Base-by-base conservation (phyloP, 1,140 invertebrate species). In the Drosophila teissieri region DNA sequence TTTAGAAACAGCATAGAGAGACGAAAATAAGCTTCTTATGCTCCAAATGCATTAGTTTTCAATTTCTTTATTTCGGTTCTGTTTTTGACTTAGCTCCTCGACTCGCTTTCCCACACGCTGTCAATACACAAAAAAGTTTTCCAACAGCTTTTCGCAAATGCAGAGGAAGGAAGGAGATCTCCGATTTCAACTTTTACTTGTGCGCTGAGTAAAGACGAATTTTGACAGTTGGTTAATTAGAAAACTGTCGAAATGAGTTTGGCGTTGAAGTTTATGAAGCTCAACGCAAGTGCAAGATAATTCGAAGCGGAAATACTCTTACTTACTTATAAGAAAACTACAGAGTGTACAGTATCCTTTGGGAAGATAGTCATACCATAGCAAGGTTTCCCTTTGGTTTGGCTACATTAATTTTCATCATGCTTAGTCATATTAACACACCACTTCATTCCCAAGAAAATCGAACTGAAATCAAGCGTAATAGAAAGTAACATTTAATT, bases 151-250 rank as follows among this genome's bases (percentile, higher is more conserved):
- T 70, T 70, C 51, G 27, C 51, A n/a, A 40, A 42, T 72, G 40
- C 48, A 42, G 34, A 36, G 48, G 63, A 62, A 57, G 48, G 63
- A 73, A 56, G 60, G 51, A 22, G 56, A 68, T 77, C 63, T 76
- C 74, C 63, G 54, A 67, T 62, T 76, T 76, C 61, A 40, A 76
- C 73, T 76, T 76, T 76, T 76, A 76, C 72, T 74, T 76, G 48
- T 65, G 73, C 37, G 40, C 52, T 40, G 17, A 40, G 49, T 56
- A 68, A 70, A 68, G 69, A 69, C 42, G 19, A 69, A 69, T 76
- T 77, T 78, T 78, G 74, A 78, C 74, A 78, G 56, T 68, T 69
- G 46, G 73, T 78, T 78, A 78, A 78, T 78, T 78, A 78, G 73
- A 78, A 78, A 78, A 78, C 73, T 78, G 74, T 78, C 74, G 64